These are phyloP conservation scores for Micrasema longulum DNA, from an alignment of 1,140 invertebrate genomes.

Conservation along the genomic window DNA sequence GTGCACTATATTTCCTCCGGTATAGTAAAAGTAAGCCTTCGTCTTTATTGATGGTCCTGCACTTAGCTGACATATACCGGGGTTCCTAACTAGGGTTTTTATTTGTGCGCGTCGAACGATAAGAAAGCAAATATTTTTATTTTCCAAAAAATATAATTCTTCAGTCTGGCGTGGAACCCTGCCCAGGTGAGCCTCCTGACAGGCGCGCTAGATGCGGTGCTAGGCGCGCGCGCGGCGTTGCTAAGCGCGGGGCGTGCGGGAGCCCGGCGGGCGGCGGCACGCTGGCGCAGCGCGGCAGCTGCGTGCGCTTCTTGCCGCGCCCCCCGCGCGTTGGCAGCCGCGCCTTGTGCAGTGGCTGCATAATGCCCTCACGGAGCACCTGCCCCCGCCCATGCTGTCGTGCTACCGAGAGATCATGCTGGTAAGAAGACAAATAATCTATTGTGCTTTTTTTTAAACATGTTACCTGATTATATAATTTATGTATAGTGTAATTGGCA, in stretches of 20 bases:
- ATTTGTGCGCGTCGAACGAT: too few relatives aligned
- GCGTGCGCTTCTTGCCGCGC: slow-evolving; percentile 46
- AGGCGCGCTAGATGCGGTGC: slow-evolving; percentile 39
- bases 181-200: slow-evolving; percentile 41
- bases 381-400: slow-evolving; percentile 45
- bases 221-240: slow-evolving; percentile 43
- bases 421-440: slow-evolving; percentile 25
- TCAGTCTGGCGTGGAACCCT: slow-evolving; percentile 49
- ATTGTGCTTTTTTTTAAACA: too few relatives aligned
- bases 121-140: too few relatives aligned
- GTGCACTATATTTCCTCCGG: too few relatives aligned
- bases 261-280: slow-evolving; percentile 45
- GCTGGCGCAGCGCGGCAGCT: slow-evolving; percentile 44
- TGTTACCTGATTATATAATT: too few relatives aligned
- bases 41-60: too few relatives aligned
- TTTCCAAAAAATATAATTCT: too few relatives aligned
- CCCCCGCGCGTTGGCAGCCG: slow-evolving; percentile 48
- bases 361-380: slow-evolving; percentile 49
- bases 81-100: too few relatives aligned
- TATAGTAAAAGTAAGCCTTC: too few relatives aligned
- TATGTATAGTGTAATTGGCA: too few relatives aligned
- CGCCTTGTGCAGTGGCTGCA: slow-evolving; percentile 50
- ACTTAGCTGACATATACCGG: too few relatives aligned
- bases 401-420: slow-evolving; percentile 52
- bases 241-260: slow-evolving; percentile 43